Evolutionary conservation across 2,888 invertebrate genomes (phyloP), one percentile per base, ranked within the genome.

Genomic region (Yponomeuta sedellus): DNA sequence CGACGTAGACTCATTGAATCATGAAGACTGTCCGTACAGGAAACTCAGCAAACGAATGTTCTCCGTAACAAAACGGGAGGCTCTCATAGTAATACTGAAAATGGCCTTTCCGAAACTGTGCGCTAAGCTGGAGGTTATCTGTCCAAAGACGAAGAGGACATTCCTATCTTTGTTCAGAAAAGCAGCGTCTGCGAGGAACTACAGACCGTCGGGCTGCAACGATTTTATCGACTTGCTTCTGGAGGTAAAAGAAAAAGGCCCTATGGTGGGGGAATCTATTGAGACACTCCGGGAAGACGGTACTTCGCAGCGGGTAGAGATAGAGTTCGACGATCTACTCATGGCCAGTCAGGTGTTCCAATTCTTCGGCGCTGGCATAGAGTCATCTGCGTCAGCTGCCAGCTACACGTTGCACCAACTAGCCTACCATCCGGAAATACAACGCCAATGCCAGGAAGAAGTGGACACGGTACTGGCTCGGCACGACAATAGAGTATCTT

Each of bases 361-460:
- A 12, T 87, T 87, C 70, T 87, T 88, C 40, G 80, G 76, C 8
- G 91, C 89, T n/a, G 91, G 92, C 3, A 91, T 86, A 52, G 90
- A 91, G 70, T 90, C 91, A 0, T 87, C 89, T 0, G 87, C 91
- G 0, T 85, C 85, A 0, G 80, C 86, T 2, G 82, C 88, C 1
- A 86, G 86, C 67, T 86, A 74, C 65, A 76, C 79, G 12, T 72
- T 88, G 20, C 85, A 88, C 66, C 77, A 84, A 68, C 75, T 92
- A 0, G 89, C 91, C 0, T 80, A 74, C 56, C 72, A 91, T 67
- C 85, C 82, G 1, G 82, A 88, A 10, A 73, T 81, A 34, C 91
- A 91, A 67, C 68, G 69, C 20, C 80, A 77, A 64, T 72, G 86
- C 57, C 84, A 85, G 66, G 71, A 76, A 1, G 84, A 91, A 70